Conservation (phyloP, 2,113 vertebrate genomes). For the Brienomyrus longianalis region DNA sequence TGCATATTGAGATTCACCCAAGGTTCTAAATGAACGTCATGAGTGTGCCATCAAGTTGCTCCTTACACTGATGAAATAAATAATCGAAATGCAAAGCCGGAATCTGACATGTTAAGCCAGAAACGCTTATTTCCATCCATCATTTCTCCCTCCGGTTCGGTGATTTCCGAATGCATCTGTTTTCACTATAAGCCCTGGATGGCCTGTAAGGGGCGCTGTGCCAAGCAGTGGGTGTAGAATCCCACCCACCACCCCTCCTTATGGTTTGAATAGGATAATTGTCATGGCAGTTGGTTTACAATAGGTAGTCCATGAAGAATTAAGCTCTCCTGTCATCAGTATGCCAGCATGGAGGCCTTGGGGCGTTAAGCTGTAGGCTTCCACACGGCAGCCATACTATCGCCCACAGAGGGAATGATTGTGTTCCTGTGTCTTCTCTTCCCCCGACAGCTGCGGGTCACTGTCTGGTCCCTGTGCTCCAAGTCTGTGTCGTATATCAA, state of each 20-base stretch:
- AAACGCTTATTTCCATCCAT: background rate
- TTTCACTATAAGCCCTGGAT: no score
- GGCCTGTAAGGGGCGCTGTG: background rate
- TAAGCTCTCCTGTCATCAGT: slow-evolving; percentile 13
- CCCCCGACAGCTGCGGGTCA: slow-evolving; percentile 78
- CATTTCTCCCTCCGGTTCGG: background rate
- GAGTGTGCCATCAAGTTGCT: background rate
- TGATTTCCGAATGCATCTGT: background rate
- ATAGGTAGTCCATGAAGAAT: background rate
- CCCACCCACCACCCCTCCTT: background rate
- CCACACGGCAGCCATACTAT: slow-evolving; percentile 14
- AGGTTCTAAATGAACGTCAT: background rate
- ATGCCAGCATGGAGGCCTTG: background rate
- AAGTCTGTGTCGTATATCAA: slow-evolving; percentile 98
- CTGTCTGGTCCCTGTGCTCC: slow-evolving; percentile 93
- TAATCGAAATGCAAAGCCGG: background rate
- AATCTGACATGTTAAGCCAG: background rate
- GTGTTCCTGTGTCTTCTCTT: slow-evolving; percentile 7
- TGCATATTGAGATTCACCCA: no score
- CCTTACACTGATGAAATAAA: background rate
- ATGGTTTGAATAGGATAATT: background rate
- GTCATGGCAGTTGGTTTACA: background rate
- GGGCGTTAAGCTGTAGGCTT: background rate
- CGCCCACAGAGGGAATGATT: slow-evolving; percentile 23
- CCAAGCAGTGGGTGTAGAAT: background rate